Percentiles rank a stretch among this genome's conserved stretches.
Evolutionary conservation across 2,888 invertebrate genomes (phyloP).

Genomic region (Macrophya annulata): DNA sequence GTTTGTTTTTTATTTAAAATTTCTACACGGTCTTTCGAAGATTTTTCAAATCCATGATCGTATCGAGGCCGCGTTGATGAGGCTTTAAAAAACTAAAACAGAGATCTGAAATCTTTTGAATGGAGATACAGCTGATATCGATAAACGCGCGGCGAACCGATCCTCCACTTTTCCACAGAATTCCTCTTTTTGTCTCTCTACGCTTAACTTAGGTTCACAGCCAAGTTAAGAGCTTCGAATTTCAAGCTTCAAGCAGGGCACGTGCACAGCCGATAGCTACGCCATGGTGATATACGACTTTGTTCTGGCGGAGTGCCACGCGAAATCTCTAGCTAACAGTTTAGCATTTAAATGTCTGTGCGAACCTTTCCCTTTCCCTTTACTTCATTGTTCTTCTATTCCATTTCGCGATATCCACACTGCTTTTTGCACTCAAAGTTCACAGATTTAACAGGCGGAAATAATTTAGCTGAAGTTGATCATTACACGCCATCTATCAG

Average conservation of each 20-base stretch:
- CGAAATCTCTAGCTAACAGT: slow-evolving; percentile 63
- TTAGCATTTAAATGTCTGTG: slow-evolving; percentile 66
- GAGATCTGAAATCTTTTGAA: neutral
- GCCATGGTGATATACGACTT: slow-evolving; percentile 46
- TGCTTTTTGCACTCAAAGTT: neutral
- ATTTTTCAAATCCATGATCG: neutral
- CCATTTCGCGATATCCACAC: slow-evolving; percentile 17
- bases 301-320: slow-evolving; percentile 63
- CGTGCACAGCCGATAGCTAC: slow-evolving; percentile 33
- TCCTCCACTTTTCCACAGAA: neutral
- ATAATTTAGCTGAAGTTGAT: neutral
- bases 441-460: neutral
- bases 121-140: slow-evolving; percentile 4
- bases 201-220: slow-evolving; percentile 37
- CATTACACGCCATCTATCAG: neutral
- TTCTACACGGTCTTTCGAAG: neutral
- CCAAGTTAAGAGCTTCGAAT: slow-evolving; percentile 48
- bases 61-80: neutral
- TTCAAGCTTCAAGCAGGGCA: slow-evolving; percentile 36
- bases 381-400: slow-evolving; percentile 26
- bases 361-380: slow-evolving; percentile 47
- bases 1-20: neutral
- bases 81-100: neutral
- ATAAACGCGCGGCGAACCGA: slow-evolving; percentile 20
- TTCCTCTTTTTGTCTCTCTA: slow-evolving; percentile 14